Conservation (phyloP, 2,797 vertebrate species). For the Buphagus erythrorhynchus region DNA sequence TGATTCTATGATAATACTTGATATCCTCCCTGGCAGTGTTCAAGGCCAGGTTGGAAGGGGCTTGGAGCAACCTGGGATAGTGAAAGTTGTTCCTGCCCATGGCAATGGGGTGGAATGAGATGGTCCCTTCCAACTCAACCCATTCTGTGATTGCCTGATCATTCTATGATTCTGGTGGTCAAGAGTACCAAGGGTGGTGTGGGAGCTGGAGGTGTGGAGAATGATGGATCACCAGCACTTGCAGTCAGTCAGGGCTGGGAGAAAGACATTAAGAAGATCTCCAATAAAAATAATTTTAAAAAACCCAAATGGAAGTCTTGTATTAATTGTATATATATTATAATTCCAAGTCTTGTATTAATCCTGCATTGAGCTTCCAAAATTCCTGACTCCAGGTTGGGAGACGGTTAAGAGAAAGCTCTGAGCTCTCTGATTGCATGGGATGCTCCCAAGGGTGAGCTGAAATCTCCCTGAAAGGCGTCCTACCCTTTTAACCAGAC, state of each 20-base stretch:
- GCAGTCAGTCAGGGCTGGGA: background rate
- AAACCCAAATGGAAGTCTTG: background rate
- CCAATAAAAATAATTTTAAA: background rate
- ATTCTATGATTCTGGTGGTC: background rate
- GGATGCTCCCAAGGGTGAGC: background rate
- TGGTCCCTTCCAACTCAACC: background rate
- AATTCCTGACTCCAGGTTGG: background rate
- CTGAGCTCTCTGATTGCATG: background rate
- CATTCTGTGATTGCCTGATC: background rate
- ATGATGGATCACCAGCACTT: background rate
- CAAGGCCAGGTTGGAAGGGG: background rate
- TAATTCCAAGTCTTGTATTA: background rate
- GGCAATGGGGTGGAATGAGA: background rate
- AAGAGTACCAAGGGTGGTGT: background rate
- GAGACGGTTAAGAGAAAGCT: conserved; percentile 24
- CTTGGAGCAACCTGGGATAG: background rate
- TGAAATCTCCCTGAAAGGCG: background rate
- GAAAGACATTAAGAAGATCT: background rate
- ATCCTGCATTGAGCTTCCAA: background rate
- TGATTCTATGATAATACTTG: background rate
- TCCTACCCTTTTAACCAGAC: conserved; percentile 3
- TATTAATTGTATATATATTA: background rate
- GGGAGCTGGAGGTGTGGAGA: background rate
- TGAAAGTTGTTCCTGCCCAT: background rate
- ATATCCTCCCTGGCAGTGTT: background rate